Conservation (phyloP, 2,888 invertebrate species). For the Ditylenchus weischeri region DNA sequence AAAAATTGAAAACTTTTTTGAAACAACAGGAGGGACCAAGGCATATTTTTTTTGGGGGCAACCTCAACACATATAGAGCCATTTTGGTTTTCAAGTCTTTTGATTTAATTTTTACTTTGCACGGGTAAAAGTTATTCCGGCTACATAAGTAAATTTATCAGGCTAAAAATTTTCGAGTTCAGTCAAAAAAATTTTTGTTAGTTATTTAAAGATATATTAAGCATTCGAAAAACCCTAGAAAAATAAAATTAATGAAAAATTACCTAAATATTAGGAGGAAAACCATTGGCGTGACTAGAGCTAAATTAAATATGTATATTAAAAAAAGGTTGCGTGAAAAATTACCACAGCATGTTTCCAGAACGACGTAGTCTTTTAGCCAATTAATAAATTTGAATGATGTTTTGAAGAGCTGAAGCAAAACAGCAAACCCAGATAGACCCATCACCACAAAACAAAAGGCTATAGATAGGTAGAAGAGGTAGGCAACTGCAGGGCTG, state of each 20-base stretch:
- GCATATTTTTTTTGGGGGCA: too few relatives aligned
- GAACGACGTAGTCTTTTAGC: conserved; percentile 42
- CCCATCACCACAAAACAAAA: conserved; percentile 44
- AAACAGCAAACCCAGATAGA: conserved; percentile 34
- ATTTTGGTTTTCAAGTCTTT: too few relatives aligned
- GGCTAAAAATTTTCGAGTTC: too few relatives aligned
- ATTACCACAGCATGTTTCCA: conserved; percentile 48
- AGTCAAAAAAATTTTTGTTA: too few relatives aligned
- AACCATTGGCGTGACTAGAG: conserved; percentile 38
- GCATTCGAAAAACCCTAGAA: background rate
- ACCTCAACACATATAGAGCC: too few relatives aligned
- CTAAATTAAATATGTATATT: conserved; percentile 29
- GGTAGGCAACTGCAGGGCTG: conserved; percentile 44
- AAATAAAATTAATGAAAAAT: too few relatives aligned
- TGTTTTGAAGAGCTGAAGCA: conserved; percentile 41
- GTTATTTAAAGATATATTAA: too few relatives aligned
- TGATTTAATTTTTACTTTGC: too few relatives aligned
- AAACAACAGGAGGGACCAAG: too few relatives aligned
- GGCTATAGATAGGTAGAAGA: conserved; percentile 49
- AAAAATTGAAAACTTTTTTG: too few relatives aligned
- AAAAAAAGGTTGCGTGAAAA: background rate
- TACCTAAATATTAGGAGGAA: conserved; percentile 35
- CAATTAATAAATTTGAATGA: conserved; percentile 41
- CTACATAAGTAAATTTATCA: too few relatives aligned
- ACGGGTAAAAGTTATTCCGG: too few relatives aligned